Evolutionary conservation across 2,797 vertebrate species (phyloP), one percentile per base, ranked within the genome.

Genomic region (Zalophus californianus): DNA sequence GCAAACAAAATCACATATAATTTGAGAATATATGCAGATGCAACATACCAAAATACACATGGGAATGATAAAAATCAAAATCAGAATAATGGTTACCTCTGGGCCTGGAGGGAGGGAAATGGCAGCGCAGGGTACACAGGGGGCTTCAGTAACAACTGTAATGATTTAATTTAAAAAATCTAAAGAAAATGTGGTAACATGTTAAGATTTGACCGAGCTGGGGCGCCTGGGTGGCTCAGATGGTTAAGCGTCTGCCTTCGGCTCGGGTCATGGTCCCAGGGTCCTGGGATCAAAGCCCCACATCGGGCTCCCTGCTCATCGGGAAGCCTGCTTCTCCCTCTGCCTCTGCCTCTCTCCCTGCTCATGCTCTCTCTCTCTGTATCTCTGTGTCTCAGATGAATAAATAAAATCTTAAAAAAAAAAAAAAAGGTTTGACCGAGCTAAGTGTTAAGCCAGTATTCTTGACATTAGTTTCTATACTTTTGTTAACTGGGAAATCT

Each of bases 21-120:
- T 88, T 95, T 96, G 79, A 64, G 62, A 90, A 75, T 94, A 83
- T 35, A 88, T n/a, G 90, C 32, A 94, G 58, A 41, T 35, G n/a
- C 56, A 83, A 94, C 50, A 90, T 88, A 91, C 87, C 52, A 83
- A 97, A 97, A 87, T 78, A 68, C 92, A 96, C 64, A 94, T 23
- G 66, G 83, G 52, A 87, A 88, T 35, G n/a, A 94, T 86, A 32
- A 92, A 93, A 91, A 72, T 83, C 25, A 91, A n/a, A 83, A 93
- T 78, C 58, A 77, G 70, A 82, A 72, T 1, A 93, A n/a, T 52
- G 14, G 68, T 96, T 79, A 54, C 58, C 56, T 82, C 77, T 77
- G 54, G 86, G 95, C 52, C 60, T 3, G 62, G 38, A n/a, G 82
- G 52, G 52, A 68, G 21, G 48, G 8, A 1, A n/a, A 87, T 8